Evolutionary conservation across 2,888 invertebrate genomes (phyloP).

Genomic region (Liopterus haemorrhoidalis): DNA sequence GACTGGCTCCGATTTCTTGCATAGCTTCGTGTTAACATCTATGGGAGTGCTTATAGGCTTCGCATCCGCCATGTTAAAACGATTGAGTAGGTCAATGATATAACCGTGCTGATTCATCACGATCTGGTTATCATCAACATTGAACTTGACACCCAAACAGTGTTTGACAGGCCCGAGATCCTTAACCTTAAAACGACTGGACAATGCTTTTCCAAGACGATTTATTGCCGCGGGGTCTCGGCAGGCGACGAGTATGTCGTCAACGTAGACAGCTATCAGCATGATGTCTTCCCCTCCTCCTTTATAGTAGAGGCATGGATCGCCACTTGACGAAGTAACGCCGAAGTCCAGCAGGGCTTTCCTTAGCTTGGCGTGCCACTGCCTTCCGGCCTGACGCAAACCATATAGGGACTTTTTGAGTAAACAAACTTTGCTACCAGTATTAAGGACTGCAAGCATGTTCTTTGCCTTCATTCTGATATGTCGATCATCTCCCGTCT

Average conservation of each 20-base stretch:
- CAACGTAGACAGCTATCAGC: constrained; percentile 23
- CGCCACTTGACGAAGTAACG: constrained; percentile 10
- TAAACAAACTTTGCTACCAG: no score
- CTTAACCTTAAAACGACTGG: background rate
- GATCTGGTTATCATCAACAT: background rate
- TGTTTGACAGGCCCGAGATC: background rate
- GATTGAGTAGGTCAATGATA: constrained; percentile 1
- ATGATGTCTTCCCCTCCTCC: constrained; percentile 8
- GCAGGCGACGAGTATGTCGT: constrained; percentile 24
- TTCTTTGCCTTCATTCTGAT: no score
- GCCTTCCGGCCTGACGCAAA: no score
- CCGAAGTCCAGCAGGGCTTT: no score
- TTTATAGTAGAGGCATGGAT: constrained; percentile 21
- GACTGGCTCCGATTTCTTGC: background rate
- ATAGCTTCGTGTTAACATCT: constrained; percentile 2
- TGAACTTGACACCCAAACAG: constrained; percentile 5
- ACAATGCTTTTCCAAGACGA: background rate
- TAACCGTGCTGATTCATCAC: background rate
- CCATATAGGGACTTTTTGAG: no score
- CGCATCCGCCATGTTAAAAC: constrained; percentile 3
- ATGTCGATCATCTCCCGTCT: no score
- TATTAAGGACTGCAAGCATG: no score
- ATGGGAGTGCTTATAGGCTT: constrained; percentile 4
- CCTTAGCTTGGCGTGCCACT: no score
- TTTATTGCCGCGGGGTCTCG: background rate